Evolutionary conservation across 2,888 invertebrate genomes (phyloP).

Genomic region (Urechis unicinctus): DNA sequence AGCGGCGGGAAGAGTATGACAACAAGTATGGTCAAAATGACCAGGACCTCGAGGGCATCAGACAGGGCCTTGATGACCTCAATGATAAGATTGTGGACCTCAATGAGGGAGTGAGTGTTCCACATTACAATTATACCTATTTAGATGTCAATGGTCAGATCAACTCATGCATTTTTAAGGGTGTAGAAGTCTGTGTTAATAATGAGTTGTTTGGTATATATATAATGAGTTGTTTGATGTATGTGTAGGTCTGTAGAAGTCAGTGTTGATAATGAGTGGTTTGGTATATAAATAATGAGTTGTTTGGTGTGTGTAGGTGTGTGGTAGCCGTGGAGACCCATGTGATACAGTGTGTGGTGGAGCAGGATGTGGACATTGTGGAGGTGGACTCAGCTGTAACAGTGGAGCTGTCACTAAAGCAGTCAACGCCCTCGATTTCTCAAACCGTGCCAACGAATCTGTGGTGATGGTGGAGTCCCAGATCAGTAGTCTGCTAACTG

Average conservation of each 20-base stretch:
- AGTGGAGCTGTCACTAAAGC: constrained; percentile 80
- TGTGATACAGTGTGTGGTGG: constrained; percentile 92
- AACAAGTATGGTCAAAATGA: constrained; percentile 69
- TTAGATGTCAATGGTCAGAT: too few species aligned
- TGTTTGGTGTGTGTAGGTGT: constrained; percentile 65
- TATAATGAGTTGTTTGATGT: too few species aligned
- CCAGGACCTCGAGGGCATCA: constrained; percentile 63
- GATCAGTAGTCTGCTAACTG: constrained; percentile 73
- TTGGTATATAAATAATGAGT: too few species aligned
- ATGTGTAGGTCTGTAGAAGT: too few species aligned
- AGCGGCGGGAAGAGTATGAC: constrained; percentile 59
- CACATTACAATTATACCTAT: too few species aligned
- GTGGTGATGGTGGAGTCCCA: constrained; percentile 74
- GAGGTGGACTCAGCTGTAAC: constrained; percentile 55
- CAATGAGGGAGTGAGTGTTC: constrained; percentile 67
- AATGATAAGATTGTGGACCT: constrained; percentile 72
- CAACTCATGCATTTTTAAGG: too few species aligned
- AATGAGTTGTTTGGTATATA: too few species aligned
- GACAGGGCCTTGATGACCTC: constrained; percentile 62
- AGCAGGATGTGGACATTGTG: constrained; percentile 88
- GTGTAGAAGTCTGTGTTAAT: too few species aligned
- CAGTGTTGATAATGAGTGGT: too few species aligned
- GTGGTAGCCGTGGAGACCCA: constrained; percentile 71
- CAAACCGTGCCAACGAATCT: constrained; percentile 56
- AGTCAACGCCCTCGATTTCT: constrained; percentile 14